Evolutionary conservation across 2,888 invertebrate species (phyloP), one percentile per base, ranked within the genome.

Genomic region (Cheilosia soror): DNA sequence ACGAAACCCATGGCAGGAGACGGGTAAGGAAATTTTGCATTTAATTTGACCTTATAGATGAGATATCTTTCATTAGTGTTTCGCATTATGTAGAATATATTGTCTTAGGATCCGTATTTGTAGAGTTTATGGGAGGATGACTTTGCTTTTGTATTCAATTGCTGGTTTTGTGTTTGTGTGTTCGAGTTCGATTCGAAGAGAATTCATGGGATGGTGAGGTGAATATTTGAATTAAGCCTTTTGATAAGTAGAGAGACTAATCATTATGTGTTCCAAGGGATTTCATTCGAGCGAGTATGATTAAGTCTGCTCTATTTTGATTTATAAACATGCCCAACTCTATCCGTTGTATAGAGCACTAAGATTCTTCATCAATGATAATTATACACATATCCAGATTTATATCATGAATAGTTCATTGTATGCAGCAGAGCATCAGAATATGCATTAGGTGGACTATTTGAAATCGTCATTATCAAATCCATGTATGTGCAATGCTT

Each of bases 31-130:
- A 51, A 85, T 85, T 85, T 85, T 77, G 85, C 85, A 85, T 85
- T 85, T 85, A 85, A 85, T 85, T 84, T 85, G 81, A 81, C 85
- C 85, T 81, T 85, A 80, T 76, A 63, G 85, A 85, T 85, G 85
- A 85, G 63, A 85, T 85, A 85, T 85, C 76, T 81, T 81, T 85
- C 76, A 85, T 85, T 81, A 85, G 66, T 81, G 72, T 37, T 66
- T 72, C 66, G 33, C 71, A 80, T 20, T 37, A 37, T 9, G 4
- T 60, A 57, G 57, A 71, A 15, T 37, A 75, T 75, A 80, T 84
- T 80, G 55, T 80, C 80, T 80, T 68, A 79, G 68, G 73, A 79
- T 42, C 47, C 58, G 66, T 80, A 75, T 75, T 63, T 71, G 51
- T 60, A 66, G 62, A 44, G 73, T 57, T 60, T 77, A 44, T 44